Conservation (phyloP, 2,113 vertebrate genomes). For the Gopherus evgoodei region DNA sequence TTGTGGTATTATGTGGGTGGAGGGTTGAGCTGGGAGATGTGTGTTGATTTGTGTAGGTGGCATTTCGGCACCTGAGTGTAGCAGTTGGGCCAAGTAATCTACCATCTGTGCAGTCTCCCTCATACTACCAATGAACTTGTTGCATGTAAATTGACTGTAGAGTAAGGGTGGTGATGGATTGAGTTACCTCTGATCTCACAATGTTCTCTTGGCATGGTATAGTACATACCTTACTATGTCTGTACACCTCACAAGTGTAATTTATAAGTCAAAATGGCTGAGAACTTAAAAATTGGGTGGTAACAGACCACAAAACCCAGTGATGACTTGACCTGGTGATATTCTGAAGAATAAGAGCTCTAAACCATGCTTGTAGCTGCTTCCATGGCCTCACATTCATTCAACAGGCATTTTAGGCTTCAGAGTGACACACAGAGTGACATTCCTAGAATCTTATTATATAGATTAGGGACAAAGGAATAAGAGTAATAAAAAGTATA, state of each 20-base stretch:
- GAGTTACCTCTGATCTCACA: not conserved
- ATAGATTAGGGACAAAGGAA: not conserved
- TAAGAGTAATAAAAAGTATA: not conserved
- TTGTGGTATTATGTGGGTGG: not conserved
- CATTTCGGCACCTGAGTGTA: not conserved
- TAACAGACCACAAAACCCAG: not conserved
- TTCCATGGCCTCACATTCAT: not conserved
- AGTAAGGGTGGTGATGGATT: not conserved
- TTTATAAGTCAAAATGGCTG: not conserved
- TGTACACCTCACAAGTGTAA: not conserved
- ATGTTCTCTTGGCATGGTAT: not conserved
- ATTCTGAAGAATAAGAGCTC: not conserved
- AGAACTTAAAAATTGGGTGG: not conserved
- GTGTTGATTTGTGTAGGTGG: not conserved
- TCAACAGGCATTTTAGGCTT: not conserved
- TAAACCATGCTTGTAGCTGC: not conserved
- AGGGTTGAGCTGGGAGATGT: not conserved
- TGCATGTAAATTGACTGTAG: not conserved
- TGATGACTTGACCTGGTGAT: not conserved
- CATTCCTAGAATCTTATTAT: not conserved
- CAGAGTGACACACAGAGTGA: not conserved
- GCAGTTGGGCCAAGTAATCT: not conserved
- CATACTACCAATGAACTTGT: not conserved
- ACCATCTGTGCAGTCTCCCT: not conserved
- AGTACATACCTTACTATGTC: not conserved